These are phyloP conservation scores for Amblyornis subalaris DNA, from an alignment of 2,113 vertebrate genomes.

Conservation along the genomic window DNA sequence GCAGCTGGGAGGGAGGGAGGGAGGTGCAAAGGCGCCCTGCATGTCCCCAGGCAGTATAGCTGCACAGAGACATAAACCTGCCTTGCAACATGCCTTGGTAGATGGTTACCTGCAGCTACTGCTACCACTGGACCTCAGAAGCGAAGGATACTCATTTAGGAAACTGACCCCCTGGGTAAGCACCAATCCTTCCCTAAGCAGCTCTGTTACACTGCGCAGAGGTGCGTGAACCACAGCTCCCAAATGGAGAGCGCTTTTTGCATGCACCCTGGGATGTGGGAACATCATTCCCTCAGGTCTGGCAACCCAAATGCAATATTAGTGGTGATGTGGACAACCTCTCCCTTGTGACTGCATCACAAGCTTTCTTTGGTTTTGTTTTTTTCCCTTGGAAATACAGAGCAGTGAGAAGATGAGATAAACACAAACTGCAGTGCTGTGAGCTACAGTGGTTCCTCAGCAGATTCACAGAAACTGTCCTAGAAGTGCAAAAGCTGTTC, in stretches of 20 bases:
- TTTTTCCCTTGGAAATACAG: neutral
- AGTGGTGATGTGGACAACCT: neutral
- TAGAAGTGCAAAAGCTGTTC: neutral
- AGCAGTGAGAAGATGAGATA: neutral
- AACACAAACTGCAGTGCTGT: neutral
- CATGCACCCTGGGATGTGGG: neutral
- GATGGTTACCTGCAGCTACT: neutral
- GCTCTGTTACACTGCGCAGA: too few species aligned
- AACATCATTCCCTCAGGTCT: neutral
- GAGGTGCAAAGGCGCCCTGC: neutral
- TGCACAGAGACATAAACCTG: neutral
- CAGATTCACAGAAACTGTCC: neutral
- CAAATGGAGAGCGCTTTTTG: neutral
- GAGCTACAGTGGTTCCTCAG: neutral
- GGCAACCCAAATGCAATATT: neutral
- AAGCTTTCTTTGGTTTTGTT: neutral
- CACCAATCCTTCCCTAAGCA: neutral
- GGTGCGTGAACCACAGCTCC: rapidly evolving
- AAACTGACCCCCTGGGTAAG: neutral
- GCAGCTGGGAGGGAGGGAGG: neutral
- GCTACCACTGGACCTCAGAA: neutral
- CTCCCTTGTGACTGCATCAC: neutral
- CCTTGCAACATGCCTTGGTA: neutral
- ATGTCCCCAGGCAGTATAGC: neutral
- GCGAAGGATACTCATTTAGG: neutral